Percentiles rank a stretch among this genome's conserved stretches.
phyloP scores from a whole-genome alignment of 1,140 invertebrate genomes.

The Rhopalosiphum padi region DNA sequence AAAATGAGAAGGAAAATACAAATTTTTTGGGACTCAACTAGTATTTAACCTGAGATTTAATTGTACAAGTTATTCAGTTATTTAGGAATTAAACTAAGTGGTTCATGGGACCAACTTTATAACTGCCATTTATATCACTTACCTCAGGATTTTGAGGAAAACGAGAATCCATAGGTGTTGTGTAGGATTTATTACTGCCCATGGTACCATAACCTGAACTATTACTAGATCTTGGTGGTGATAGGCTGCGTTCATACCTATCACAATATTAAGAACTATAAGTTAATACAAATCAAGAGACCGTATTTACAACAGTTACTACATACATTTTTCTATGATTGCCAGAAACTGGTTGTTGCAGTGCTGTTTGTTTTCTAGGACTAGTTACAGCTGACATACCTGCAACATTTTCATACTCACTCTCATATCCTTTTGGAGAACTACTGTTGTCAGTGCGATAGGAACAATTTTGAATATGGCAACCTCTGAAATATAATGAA shows the following conservation, averaged over 20 bases:
- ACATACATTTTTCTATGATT: constrained; percentile 68
- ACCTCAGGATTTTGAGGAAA: constrained; percentile 66
- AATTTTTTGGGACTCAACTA: too few relatives aligned
- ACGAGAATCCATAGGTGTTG: constrained; percentile 66
- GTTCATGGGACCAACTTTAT: too few relatives aligned
- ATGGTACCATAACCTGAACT: constrained; percentile 86
- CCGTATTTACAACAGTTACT: constrained; percentile 16
- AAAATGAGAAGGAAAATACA: too few relatives aligned
- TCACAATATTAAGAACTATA: not conserved
- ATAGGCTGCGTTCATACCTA: constrained; percentile 76
- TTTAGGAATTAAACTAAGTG: too few relatives aligned
- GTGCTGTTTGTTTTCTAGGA: constrained; percentile 62
- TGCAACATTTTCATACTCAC: constrained; percentile 76
- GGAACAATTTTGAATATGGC: constrained; percentile 73
- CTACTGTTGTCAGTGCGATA: constrained; percentile 68
- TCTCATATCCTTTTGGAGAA: constrained; percentile 65
- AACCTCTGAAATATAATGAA: constrained; percentile 68
- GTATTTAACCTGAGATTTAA: too few relatives aligned
- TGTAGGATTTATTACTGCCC: constrained; percentile 75
- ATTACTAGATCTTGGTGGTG: constrained; percentile 81
- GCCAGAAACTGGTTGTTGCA: constrained; percentile 67
- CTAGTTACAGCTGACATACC: constrained; percentile 64
- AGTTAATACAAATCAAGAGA: not conserved
- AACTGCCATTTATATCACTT: constrained; percentile 45
- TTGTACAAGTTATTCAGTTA: too few relatives aligned